Evolutionary conservation across 2,888 invertebrate species (phyloP).

Genomic region (Candidula unifasciata): DNA sequence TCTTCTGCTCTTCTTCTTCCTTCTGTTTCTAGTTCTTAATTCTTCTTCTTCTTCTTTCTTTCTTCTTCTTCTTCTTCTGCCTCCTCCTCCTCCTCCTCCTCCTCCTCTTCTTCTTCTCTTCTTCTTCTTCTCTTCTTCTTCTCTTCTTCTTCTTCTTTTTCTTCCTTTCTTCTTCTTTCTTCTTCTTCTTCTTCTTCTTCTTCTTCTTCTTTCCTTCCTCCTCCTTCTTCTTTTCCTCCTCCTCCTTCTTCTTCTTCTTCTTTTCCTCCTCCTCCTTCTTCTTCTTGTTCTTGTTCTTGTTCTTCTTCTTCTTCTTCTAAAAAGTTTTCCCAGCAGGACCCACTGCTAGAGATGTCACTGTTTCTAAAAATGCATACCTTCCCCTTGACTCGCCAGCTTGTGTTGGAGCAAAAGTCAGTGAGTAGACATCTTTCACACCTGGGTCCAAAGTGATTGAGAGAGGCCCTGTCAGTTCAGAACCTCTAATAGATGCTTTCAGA

Average conservation of each 20-base stretch:
- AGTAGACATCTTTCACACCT: conserved; percentile 72
- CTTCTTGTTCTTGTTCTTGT: background rate
- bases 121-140: background rate
- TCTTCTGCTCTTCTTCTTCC: no score
- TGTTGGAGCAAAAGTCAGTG: conserved; percentile 74
- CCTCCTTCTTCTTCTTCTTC: background rate
- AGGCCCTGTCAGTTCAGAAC: conserved; percentile 70
- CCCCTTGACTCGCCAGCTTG: conserved; percentile 73
- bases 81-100: no score
- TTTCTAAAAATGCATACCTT: conserved; percentile 66
- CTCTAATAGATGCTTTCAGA: conserved; percentile 69
- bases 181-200: background rate
- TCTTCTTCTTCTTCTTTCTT: no score
- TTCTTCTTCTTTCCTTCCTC: background rate
- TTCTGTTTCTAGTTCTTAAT: no score
- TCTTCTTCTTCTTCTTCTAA: no score
- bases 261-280: background rate
- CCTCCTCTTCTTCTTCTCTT: no score
- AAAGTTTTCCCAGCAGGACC: no score
- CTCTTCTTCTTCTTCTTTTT: background rate
- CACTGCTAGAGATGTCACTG: background rate
- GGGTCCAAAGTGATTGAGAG: conserved; percentile 66
- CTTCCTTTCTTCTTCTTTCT: background rate
- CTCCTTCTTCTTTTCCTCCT: background rate
- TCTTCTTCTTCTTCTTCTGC: no score